Evolutionary conservation across 2,113 vertebrate genomes (phyloP).

Genomic region (Tretioscincus oriximinensis): DNA sequence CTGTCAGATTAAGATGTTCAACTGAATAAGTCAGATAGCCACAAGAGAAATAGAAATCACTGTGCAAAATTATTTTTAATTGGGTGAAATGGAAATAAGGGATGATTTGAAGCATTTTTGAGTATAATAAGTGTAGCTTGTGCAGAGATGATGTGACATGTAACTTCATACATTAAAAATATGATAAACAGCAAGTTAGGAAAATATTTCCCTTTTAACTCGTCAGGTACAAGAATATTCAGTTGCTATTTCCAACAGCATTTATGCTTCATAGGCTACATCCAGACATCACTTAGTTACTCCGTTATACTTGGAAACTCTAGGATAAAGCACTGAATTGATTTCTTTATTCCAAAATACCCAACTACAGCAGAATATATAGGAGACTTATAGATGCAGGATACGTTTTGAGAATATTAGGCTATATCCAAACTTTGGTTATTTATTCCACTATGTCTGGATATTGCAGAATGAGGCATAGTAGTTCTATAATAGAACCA

Average conservation of each 20-base stretch:
- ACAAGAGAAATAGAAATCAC: slow-evolving; percentile 37
- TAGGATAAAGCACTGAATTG: too few species aligned
- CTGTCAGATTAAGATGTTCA: slow-evolving; percentile 43
- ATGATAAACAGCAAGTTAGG: slow-evolving; percentile 30
- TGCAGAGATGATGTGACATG: background rate
- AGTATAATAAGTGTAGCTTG: slow-evolving; percentile 12
- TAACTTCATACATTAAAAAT: slow-evolving; percentile 14
- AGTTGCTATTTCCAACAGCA: background rate
- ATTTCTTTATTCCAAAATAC: too few species aligned
- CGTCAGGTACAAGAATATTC: slow-evolving; percentile 9
- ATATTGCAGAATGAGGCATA: too few species aligned
- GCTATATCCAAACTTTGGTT: too few species aligned
- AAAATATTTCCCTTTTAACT: slow-evolving; percentile 11
- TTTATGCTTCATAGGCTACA: background rate
- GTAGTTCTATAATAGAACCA: too few species aligned
- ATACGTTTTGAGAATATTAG: too few species aligned
- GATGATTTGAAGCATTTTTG: slow-evolving; percentile 16
- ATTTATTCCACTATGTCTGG: too few species aligned
- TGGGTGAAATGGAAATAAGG: slow-evolving; percentile 31
- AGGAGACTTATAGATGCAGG: too few species aligned
- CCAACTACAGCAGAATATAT: too few species aligned
- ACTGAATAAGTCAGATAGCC: slow-evolving; percentile 53
- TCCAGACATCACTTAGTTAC: too few species aligned
- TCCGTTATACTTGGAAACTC: too few species aligned
- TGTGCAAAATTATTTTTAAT: slow-evolving; percentile 41